Conservation (phyloP, 2,797 vertebrate species). For the Microctenopoma steveboyesi region DNA sequence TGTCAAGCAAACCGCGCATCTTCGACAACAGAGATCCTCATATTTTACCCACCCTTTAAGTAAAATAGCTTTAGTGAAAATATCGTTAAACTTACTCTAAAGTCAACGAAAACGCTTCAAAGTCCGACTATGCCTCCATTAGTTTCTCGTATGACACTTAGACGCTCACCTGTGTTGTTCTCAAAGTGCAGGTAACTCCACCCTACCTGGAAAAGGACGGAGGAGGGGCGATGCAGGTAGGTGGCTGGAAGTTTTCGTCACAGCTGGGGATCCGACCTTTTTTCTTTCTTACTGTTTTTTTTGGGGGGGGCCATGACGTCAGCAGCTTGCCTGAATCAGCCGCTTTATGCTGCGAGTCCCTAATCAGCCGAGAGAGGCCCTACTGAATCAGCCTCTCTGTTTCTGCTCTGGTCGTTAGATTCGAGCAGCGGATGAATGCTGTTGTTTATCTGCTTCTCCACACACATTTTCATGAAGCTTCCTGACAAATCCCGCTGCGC, state of each 20-base stretch:
- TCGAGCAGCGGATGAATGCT: slow-evolving; percentile 27
- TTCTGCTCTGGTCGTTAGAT: slow-evolving; percentile 6
- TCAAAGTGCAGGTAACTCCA: slow-evolving; percentile 42
- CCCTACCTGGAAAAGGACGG: slow-evolving; percentile 17
- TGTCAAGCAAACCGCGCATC: too few relatives aligned
- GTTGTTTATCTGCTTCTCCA: slow-evolving; percentile 24
- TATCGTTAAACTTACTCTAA: slow-evolving; percentile 49
- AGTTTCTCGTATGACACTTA: not conserved
- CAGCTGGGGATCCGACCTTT: not conserved
- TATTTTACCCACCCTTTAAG: not conserved
- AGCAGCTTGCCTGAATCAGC: slow-evolving; percentile 40
- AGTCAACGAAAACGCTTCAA: not conserved
- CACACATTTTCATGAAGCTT: slow-evolving; percentile 18
- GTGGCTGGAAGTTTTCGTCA: not conserved
- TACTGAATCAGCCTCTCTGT: slow-evolving; percentile 24
- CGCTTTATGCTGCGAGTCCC: slow-evolving; percentile 28
- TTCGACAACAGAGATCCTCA: not conserved
- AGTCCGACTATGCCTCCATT: slow-evolving; percentile 28
- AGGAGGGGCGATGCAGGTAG: slow-evolving; percentile 35
- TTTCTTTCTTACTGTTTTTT: not conserved
- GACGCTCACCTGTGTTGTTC: not conserved
- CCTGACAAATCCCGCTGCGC: slow-evolving; percentile 6
- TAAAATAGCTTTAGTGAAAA: not conserved
- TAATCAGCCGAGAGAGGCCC: too few relatives aligned
- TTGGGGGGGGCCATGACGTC: slow-evolving; percentile 10